A percentile compares a stretch with the other conserved stretches of the same genome.
These are phyloP conservation scores for Poliocrania exsul DNA, from an alignment of 2,797 vertebrate genomes.

Conservation along the genomic window DNA sequence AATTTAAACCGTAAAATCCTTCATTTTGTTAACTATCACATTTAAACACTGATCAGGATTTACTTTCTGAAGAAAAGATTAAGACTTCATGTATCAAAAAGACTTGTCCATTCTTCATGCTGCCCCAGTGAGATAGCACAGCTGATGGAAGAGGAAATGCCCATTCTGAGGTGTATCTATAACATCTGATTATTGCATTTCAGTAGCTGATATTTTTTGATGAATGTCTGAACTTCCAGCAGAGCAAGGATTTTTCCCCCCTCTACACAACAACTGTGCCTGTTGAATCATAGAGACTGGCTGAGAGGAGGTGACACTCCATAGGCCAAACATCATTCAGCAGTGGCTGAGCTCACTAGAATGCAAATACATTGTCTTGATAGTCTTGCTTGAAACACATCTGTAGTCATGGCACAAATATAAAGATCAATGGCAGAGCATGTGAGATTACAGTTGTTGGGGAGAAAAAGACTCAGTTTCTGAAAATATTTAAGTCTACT, in stretches of 20 bases:
- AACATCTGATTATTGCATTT: constrained; percentile 33
- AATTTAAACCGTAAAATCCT: constrained; percentile 34
- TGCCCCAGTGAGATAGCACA: not conserved
- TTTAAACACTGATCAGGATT: constrained; percentile 37
- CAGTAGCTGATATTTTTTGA: constrained; percentile 35
- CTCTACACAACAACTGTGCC: not conserved
- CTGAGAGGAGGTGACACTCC: constrained; percentile 10
- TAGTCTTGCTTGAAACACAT: constrained; percentile 38
- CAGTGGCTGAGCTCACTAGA: not conserved
- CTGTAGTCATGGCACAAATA: constrained; percentile 17
- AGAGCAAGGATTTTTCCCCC: not conserved
- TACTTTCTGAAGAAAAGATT: constrained; percentile 58
- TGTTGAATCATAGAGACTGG: constrained; percentile 50
- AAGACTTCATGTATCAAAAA: constrained; percentile 35
- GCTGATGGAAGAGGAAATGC: constrained; percentile 24
- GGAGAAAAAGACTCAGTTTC: not conserved
- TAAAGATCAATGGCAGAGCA: constrained; percentile 11
- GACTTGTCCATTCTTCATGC: not conserved
- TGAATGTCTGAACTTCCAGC: constrained; percentile 7
- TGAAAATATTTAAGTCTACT: constrained; percentile 6
- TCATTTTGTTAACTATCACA: constrained; percentile 39
- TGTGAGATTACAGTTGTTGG: constrained; percentile 21
- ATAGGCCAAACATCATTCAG: constrained; percentile 36
- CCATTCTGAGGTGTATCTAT: not conserved
- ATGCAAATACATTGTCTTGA: constrained; percentile 12